Percentiles rank a stretch among this genome's conserved stretches.
Conservation (phyloP, 2,888 invertebrate species). For the Entomobrya multifasciata region DNA sequence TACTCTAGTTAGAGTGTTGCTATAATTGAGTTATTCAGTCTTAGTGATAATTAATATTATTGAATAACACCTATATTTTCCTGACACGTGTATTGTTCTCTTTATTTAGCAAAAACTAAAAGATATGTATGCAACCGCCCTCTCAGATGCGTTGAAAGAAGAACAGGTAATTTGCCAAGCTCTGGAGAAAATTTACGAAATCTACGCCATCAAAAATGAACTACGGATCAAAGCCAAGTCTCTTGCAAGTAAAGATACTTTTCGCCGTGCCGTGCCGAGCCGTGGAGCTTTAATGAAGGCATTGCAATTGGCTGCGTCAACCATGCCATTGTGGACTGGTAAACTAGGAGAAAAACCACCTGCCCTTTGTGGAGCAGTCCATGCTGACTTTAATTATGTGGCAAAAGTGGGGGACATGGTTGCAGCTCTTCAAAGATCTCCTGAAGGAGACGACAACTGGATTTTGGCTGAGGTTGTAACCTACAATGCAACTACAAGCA, state of each 20-base stretch:
- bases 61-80: no score
- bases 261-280: no score
- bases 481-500: constrained; percentile 90
- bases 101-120: constrained; percentile 87
- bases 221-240: constrained; percentile 87
- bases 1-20: no score
- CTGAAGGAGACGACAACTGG: constrained; percentile 95
- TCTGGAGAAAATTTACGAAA: constrained; percentile 93
- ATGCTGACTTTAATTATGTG: constrained; percentile 90
- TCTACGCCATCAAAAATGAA: constrained; percentile 93
- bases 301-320: constrained; percentile 94
- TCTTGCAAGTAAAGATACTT: constrained; percentile 92
- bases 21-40: no score
- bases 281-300: constrained; percentile 97
- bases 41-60: no score
- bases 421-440: constrained; percentile 91
- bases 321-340: constrained; percentile 95
- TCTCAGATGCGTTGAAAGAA: constrained; percentile 91
- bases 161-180: constrained; percentile 91
- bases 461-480: constrained; percentile 94
- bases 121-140: constrained; percentile 89
- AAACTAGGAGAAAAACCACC: constrained; percentile 89
- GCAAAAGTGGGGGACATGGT: constrained; percentile 96
- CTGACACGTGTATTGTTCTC: no score
- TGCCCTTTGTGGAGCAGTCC: constrained; percentile 92